phyloP scores from a whole-genome alignment of 2,797 vertebrate species.

The Sebastes goodei region DNA sequence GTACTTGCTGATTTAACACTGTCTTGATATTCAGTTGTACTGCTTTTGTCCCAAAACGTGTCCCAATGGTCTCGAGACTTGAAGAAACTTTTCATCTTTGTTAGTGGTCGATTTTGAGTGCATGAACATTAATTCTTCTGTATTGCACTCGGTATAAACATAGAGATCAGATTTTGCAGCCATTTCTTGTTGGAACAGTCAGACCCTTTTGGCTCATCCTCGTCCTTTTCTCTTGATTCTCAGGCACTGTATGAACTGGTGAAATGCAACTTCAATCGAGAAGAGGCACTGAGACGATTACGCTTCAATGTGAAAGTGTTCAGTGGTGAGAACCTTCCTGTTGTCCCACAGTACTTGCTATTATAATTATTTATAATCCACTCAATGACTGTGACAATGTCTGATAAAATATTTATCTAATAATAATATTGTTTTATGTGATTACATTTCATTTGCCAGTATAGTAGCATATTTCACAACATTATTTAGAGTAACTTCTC shows the following conservation, averaged over 20 bases:
- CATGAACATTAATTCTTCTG: background rate
- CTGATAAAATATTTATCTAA: background rate
- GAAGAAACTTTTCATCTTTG: background rate
- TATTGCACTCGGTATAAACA: background rate
- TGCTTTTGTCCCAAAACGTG: background rate
- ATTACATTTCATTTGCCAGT: background rate
- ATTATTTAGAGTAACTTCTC: background rate
- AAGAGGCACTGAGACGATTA: slow-evolving; percentile 91
- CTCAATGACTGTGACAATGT: background rate
- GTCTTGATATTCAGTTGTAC: background rate
- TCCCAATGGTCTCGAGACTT: background rate
- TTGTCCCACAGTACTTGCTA: background rate
- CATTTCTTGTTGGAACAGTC: too few species aligned
- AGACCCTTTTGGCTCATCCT: background rate
- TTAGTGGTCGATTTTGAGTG: background rate
- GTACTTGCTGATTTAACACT: too few species aligned
- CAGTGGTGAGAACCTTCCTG: slow-evolving; percentile 83
- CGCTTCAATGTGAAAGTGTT: slow-evolving; percentile 95
- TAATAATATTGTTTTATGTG: background rate
- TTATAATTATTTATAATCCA: background rate
- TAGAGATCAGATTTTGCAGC: background rate
- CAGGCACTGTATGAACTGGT: slow-evolving; percentile 95
- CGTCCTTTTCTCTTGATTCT: background rate
- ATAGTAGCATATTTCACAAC: background rate
- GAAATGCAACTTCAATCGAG: slow-evolving; percentile 93